A percentile compares a stretch with the other conserved stretches of the same genome.
These are phyloP conservation scores for Forbesichthys agassizii DNA, from an alignment of 2,113 vertebrate genomes.

Conservation along the genomic window DNA sequence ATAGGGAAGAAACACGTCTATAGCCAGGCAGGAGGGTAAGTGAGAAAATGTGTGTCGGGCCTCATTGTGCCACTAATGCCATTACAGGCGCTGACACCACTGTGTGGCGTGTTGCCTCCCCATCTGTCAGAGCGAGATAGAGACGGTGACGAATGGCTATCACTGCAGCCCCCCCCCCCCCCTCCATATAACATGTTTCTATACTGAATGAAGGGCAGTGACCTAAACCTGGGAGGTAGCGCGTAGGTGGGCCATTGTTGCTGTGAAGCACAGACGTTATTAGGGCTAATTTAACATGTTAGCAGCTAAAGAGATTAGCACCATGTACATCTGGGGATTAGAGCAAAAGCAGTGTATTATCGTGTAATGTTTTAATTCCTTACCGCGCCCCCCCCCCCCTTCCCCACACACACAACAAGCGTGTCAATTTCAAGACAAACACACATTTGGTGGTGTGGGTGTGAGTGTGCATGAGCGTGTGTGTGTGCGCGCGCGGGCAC, in stretches of 20 bases:
- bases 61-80: constrained; percentile 79
- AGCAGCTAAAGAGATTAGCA: constrained; percentile 76
- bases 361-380: constrained; percentile 68
- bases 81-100: constrained; percentile 76
- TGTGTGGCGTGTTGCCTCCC: constrained; percentile 63
- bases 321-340: constrained; percentile 76
- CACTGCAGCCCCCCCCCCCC: constrained; percentile 56
- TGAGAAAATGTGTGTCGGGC: constrained; percentile 60
- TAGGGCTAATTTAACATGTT: constrained; percentile 75
- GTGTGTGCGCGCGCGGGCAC: constrained; percentile 29
- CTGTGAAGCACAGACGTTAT: constrained; percentile 67
- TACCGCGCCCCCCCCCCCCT: too few relatives aligned
- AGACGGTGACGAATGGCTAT: constrained; percentile 74
- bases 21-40: constrained; percentile 55
- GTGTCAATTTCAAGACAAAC: constrained; percentile 57
- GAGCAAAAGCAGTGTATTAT: constrained; percentile 71
- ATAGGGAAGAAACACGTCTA: constrained; percentile 46
- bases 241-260: constrained; percentile 68
- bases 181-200: constrained; percentile 40
- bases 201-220: constrained; percentile 66
- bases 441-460: constrained; percentile 7
- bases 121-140: constrained; percentile 76
- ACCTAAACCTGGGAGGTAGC: constrained; percentile 71
- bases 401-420: too few relatives aligned
- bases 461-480: constrained; percentile 21